phyloP scores from a whole-genome alignment of 2,797 vertebrate genomes.

The Notolabrus celidotus region DNA sequence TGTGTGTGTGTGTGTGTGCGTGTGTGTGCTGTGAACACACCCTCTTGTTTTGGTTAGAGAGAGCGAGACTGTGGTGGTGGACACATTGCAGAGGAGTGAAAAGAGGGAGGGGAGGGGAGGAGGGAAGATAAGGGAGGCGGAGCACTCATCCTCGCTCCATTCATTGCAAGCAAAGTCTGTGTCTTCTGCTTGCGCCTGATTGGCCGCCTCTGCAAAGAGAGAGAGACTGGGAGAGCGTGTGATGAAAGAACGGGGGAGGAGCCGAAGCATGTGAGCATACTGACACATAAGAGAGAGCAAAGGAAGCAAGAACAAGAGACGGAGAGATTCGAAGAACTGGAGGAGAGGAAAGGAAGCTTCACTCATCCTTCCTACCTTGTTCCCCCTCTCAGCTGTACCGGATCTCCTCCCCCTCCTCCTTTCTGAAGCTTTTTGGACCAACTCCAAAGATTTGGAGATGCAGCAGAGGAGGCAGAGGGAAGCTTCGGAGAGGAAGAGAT shows the following conservation, averaged over 20 bases:
- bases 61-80: slow-evolving; percentile 14
- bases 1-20: too few relatives aligned
- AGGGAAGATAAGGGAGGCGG: slow-evolving; percentile 36
- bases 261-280: slow-evolving; percentile 67
- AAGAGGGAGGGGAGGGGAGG: not conserved
- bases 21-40: slow-evolving; percentile 22
- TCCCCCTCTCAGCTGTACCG: slow-evolving; percentile 11
- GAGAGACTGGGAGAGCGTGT: slow-evolving; percentile 17
- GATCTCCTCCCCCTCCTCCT: slow-evolving; percentile 10
- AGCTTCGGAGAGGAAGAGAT: slow-evolving; percentile 37
- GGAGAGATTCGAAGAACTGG: slow-evolving; percentile 20
- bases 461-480: slow-evolving; percentile 14
- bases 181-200: slow-evolving; percentile 53
- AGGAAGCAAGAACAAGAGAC: slow-evolving; percentile 49
- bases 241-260: slow-evolving; percentile 60
- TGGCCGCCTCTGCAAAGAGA: slow-evolving; percentile 46
- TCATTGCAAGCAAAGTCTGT: slow-evolving; percentile 60
- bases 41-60: slow-evolving; percentile 62
- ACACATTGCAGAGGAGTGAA: slow-evolving; percentile 18
- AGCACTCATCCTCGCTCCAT: slow-evolving; percentile 52
- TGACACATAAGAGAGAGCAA: slow-evolving; percentile 65
- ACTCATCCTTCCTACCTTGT: too few relatives aligned
- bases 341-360: slow-evolving; percentile 34
- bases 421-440: slow-evolving; percentile 13
- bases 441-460: slow-evolving; percentile 21